phyloP scores from a whole-genome alignment of 2,888 invertebrate species.

The Chelonus formosanus region DNA sequence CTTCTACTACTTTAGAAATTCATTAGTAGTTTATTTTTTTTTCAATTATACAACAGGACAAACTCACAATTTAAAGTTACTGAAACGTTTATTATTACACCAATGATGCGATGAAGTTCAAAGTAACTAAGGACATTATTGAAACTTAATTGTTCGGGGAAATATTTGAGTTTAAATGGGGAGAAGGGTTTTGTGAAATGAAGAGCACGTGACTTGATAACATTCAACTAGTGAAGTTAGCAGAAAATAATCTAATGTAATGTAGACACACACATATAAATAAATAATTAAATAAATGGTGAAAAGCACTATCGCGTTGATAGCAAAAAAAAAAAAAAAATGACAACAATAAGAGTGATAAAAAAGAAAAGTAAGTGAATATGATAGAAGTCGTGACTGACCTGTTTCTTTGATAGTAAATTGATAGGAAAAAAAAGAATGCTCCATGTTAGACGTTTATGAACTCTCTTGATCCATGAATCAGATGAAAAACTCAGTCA shows the following conservation, averaged over 20 bases:
- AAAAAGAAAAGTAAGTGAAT: neutral
- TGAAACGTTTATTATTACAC: no score
- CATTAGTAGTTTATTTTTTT: no score
- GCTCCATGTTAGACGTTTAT: no score
- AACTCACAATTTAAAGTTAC: no score
- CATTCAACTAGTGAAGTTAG: neutral
- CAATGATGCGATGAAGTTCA: no score
- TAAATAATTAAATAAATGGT: neutral
- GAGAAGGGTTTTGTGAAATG: neutral
- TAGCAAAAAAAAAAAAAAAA: slow-evolving; percentile 3
- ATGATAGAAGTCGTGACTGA: neutral
- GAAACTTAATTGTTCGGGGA: slow-evolving; percentile 5
- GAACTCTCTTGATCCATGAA: no score
- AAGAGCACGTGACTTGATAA: slow-evolving; percentile 15
- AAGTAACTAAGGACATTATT: neutral
- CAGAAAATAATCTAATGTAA: neutral
- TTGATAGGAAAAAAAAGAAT: no score
- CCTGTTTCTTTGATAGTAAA: no score
- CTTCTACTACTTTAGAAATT: no score
- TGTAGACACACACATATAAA: neutral
- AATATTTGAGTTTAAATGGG: slow-evolving; percentile 8
- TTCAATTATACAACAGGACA: no score
- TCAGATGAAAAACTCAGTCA: no score
- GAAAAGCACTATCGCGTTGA: no score
- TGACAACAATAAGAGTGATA: neutral